Evolutionary conservation across 2,888 invertebrate species (phyloP).

Genomic region (Ephialtes manifestator): DNA sequence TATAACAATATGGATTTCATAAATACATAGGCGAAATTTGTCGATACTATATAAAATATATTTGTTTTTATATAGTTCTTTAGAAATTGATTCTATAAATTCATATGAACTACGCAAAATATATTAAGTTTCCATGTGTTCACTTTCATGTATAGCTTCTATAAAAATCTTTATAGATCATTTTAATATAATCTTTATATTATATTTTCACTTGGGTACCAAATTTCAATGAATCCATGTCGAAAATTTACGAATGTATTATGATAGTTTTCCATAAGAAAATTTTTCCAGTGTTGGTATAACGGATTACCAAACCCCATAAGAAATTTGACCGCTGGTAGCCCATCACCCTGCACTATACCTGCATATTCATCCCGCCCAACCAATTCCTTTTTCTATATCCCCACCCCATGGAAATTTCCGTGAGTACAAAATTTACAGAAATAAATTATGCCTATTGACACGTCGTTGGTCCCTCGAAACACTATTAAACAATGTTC

Average conservation of each 20-base stretch:
- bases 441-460: not conserved
- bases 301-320: not conserved
- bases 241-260: not conserved
- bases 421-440: not conserved
- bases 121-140: too few relatives aligned
- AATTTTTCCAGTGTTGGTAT: conserved; percentile 3
- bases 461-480: not conserved
- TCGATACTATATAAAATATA: too few relatives aligned
- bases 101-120: too few relatives aligned
- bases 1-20: too few relatives aligned
- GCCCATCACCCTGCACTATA: not conserved
- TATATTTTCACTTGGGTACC: too few relatives aligned
- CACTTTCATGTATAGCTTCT: too few relatives aligned
- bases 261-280: too few relatives aligned
- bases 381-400: not conserved
- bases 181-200: too few relatives aligned
- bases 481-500: not conserved
- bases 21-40: too few relatives aligned
- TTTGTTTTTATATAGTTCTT: too few relatives aligned
- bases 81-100: too few relatives aligned
- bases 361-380: conserved; percentile 1
- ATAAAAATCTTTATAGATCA: too few relatives aligned
- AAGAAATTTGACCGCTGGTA: not conserved
- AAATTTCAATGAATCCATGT: not conserved
- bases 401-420: conserved; percentile 14